Conservation (phyloP, 2,888 invertebrate genomes). For the Patella depressa region DNA sequence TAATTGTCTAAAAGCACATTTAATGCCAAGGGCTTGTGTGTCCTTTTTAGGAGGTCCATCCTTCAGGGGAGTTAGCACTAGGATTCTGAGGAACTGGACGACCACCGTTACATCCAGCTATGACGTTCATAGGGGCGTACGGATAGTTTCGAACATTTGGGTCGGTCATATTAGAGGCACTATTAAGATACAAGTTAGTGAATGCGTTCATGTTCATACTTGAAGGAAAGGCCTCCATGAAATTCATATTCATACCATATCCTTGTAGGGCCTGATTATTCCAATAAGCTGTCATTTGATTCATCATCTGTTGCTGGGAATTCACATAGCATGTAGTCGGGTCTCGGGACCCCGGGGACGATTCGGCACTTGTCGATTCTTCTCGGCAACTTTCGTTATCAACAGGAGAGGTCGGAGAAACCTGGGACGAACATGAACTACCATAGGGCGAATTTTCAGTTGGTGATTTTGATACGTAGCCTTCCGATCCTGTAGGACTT, state of each 20-base stretch:
- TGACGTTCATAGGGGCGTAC: neutral
- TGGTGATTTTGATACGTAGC: slow-evolving; percentile 20
- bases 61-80: neutral
- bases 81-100: neutral
- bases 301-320: slow-evolving; percentile 6
- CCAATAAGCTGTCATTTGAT: slow-evolving; percentile 14
- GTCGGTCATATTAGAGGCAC: neutral
- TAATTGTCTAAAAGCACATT: slow-evolving; percentile 2
- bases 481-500: neutral
- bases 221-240: slow-evolving; percentile 6
- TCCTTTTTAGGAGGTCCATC: neutral
- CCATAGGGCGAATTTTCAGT: slow-evolving; percentile 18
- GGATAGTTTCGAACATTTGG: neutral
- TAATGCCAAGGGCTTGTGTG: neutral
- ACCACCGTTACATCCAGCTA: neutral
- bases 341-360: slow-evolving; percentile 18
- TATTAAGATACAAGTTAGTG: neutral
- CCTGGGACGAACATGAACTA: slow-evolving; percentile 7
- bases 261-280: neutral
- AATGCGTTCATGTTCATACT: neutral
- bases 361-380: slow-evolving; percentile 2
- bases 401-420: slow-evolving; percentile 15
- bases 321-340: slow-evolving; percentile 4
- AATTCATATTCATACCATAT: slow-evolving; percentile 5
- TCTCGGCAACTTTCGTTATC: neutral